Base-by-base conservation (phyloP, 2,888 invertebrate genomes). In the Pseudococcus viburni region DNA sequence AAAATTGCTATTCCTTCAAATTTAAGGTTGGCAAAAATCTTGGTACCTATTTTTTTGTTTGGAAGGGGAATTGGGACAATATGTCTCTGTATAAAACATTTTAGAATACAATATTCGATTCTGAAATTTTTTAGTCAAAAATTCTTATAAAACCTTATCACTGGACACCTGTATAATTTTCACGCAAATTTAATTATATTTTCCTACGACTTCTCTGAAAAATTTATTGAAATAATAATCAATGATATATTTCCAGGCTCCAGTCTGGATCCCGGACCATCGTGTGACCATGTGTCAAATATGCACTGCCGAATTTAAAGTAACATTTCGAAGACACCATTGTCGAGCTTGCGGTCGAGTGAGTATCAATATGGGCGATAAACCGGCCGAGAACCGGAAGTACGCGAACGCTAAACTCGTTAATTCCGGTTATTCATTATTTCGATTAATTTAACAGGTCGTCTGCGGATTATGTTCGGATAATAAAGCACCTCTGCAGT, bases 341-440 rank as follows among this genome's bases (percentile, higher is more conserved):
- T 95, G 95, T 90, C 91, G 94, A 90, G 93, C 94, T 55, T 95
- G 94, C 92, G 94, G 94, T 88, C 94, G 94, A 91, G 94, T 94
- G 91, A 91, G 83, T 85, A 46, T 83, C 26, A 83, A 46, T n/a
- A 77, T 6, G 39, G 9, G 19, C 8, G 8, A 26, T 22, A 77
- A 64, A 64, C 7, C 0, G 8, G 42, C 68, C 12, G 68, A 22
- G 73, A 73, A 17, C 73, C 73, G 73, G 73, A 73, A 33, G 73
- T 19, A 17, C 33, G 33, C 73, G 11, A 73, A 73, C 33, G 12
- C 17, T 33, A 33, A 73, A 73, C 73, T 77, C 73, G 22, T 51
- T 48, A 48, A 39, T 64, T 22, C 51, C 48, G 64, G 12, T 51
- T 86, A 55, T 64, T 64, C 22, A 22, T 84, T 51, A 22, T 86